Evolutionary conservation across 1,140 invertebrate species (phyloP), one percentile per base, ranked within the genome.

Genomic region (Cyclargus thomasi): DNA sequence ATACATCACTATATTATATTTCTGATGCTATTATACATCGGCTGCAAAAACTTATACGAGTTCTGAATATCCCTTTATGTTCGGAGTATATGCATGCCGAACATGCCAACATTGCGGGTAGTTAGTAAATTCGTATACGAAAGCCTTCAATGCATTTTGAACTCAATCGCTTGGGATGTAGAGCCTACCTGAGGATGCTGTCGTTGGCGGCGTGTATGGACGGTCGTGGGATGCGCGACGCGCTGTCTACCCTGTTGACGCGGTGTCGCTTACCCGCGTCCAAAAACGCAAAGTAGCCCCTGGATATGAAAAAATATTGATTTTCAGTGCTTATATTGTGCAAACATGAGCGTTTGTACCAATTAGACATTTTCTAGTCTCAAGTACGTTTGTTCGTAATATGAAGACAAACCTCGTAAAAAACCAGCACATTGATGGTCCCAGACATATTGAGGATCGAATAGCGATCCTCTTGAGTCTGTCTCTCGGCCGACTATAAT

Each of bases 231-330:
- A 82, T 71, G 63, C 88, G 74, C 1, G 81, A 77, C 6, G 83
- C 83, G 11, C 85, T 88, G 65, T 91, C 90, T 0, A 81, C 84
- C 64, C 90, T 81, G 29, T 83, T 82, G 8, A 85, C 80, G 73
- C 95, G 91, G 75, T 96, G 94, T 74, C 92, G 92, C 55, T 94
- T 92, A 2, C 96, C 97, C 65, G 96, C 95, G 84, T 96, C 95
- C 74, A 95, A 93, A 87, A 99, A 99, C 22, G 97, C 97, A 91
- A 97, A 97, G 86, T 97, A 96, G 35, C 97, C 97, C 70, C 97
- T 93, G 85, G 95, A n/a, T n/a, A n/a, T n/a, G n/a, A 73, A 74
- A 22, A 64, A 63, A 18, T 64, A 65, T 64, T 64, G 36, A 23
- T 66, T 66, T 16, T 29, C 29, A 29, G 29, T 29, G 29, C 29